phyloP scores from a whole-genome alignment of 23 tunicate species.

The Trididemnum miniatum region DNA sequence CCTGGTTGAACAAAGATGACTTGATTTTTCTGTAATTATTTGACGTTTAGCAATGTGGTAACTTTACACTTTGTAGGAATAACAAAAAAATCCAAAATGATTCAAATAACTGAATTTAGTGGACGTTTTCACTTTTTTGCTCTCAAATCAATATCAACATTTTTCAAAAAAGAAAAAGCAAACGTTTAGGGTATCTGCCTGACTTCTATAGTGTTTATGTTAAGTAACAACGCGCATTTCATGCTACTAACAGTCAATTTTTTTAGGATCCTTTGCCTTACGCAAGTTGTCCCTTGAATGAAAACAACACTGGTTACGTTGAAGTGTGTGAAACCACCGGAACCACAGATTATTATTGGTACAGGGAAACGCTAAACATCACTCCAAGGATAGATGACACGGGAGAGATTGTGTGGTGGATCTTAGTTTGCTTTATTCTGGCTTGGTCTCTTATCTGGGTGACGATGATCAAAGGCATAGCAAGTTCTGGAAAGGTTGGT shows the following conservation, averaged over 20 bases:
- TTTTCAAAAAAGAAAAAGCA: too few relatives aligned
- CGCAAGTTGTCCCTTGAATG: conserved; percentile 77
- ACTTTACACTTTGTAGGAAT: too few relatives aligned
- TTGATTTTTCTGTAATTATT: too few relatives aligned
- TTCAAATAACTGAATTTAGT: too few relatives aligned
- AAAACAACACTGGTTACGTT: conserved; percentile 65
- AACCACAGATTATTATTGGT: conserved; percentile 93
- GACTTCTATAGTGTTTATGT: too few relatives aligned
- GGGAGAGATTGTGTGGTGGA: conserved; percentile 88
- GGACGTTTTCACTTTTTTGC: too few relatives aligned
- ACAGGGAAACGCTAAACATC: conserved; percentile 75
- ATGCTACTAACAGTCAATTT: background rate
- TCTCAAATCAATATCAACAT: too few relatives aligned
- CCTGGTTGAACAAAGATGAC: too few relatives aligned
- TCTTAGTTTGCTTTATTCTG: conserved; percentile 70
- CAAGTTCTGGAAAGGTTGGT: conserved; percentile 86
- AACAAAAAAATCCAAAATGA: too few relatives aligned
- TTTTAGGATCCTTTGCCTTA: conserved; percentile 83
- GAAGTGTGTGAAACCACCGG: conserved; percentile 61
- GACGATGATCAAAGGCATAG: conserved; percentile 90
- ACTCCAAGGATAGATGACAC: conserved; percentile 53
- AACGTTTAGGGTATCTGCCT: too few relatives aligned
- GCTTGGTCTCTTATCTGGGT: conserved; percentile 88
- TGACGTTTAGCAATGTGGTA: too few relatives aligned
- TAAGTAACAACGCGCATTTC: too few relatives aligned